These are phyloP conservation scores for Tipula lateralis DNA, from an alignment of 2,888 invertebrate genomes.

Conservation along the genomic window DNA sequence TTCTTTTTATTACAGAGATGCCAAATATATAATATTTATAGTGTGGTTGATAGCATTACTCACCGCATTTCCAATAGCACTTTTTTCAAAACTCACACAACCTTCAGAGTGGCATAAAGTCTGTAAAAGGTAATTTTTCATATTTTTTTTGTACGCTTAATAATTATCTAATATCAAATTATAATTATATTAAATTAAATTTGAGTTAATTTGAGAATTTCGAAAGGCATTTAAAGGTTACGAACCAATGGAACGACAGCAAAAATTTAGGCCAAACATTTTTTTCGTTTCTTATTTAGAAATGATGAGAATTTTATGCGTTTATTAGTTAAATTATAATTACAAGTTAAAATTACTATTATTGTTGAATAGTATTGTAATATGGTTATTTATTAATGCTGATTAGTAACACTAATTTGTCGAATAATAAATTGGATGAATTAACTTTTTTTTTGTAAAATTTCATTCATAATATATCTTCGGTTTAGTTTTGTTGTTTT, in stretches of 20 bases:
- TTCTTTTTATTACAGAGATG: conserved; percentile 41
- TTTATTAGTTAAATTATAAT: neutral
- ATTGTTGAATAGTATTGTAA: neutral
- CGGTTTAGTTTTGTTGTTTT: neutral
- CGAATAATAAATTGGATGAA: neutral
- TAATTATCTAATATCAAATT: conserved; percentile 19
- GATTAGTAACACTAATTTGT: neutral
- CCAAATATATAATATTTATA: conserved; percentile 47
- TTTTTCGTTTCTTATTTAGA: neutral
- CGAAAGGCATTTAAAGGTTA: neutral
- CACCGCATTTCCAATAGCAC: conserved; percentile 75
- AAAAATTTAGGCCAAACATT: neutral
- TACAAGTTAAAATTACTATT: neutral
- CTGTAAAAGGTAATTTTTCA: conserved; percentile 57
- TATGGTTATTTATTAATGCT: neutral
- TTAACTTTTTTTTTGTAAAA: neutral
- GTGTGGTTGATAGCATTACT: conserved; percentile 57
- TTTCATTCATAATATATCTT: neutral
- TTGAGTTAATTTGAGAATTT: neutral
- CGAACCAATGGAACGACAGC: neutral
- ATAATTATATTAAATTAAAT: neutral
- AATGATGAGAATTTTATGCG: neutral
- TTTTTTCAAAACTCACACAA: conserved; percentile 64
- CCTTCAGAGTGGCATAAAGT: conserved; percentile 59
- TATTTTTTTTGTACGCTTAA: neutral